These are phyloP conservation scores for Andricus curvator DNA, from an alignment of 2,888 invertebrate genomes.

Conservation along the genomic window DNA sequence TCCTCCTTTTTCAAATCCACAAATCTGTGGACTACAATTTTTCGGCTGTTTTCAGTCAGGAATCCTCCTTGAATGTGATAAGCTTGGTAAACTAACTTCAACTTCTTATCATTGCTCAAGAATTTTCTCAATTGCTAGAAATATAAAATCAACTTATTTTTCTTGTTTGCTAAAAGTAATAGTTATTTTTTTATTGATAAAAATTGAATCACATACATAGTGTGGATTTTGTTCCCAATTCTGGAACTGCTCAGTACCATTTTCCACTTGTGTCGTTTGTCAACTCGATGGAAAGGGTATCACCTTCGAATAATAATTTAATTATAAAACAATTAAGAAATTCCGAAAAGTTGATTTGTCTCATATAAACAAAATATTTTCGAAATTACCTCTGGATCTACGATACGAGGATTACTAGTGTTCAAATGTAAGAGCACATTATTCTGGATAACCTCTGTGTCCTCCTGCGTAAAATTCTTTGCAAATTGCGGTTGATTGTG, in stretches of 20 bases:
- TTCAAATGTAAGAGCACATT: no score
- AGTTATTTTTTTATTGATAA: neutral
- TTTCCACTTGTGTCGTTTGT: no score
- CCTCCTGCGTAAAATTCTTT: no score
- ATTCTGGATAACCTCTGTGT: no score
- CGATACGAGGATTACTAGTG: no score
- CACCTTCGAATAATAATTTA: neutral
- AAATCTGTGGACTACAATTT: constrained; percentile 6
- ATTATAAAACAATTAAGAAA: neutral
- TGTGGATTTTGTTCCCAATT: neutral
- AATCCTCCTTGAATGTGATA: neutral
- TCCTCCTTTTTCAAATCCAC: neutral
- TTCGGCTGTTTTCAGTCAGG: neutral
- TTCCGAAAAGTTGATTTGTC: neutral
- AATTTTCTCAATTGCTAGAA: neutral
- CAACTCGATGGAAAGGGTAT: neutral
- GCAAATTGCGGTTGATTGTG: no score
- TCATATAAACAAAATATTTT: neutral
- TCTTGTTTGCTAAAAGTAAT: neutral
- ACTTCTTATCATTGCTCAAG: no score
- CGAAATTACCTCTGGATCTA: no score
- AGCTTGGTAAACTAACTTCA: neutral
- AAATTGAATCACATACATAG: neutral
- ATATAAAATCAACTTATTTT: neutral
- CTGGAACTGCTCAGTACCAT: neutral